Percentiles rank a stretch among this genome's conserved stretches.
These are phyloP conservation scores for Echinarachnius parma DNA, from an alignment of 53 echinoderm and acorn worm species.

Conservation along the genomic window DNA sequence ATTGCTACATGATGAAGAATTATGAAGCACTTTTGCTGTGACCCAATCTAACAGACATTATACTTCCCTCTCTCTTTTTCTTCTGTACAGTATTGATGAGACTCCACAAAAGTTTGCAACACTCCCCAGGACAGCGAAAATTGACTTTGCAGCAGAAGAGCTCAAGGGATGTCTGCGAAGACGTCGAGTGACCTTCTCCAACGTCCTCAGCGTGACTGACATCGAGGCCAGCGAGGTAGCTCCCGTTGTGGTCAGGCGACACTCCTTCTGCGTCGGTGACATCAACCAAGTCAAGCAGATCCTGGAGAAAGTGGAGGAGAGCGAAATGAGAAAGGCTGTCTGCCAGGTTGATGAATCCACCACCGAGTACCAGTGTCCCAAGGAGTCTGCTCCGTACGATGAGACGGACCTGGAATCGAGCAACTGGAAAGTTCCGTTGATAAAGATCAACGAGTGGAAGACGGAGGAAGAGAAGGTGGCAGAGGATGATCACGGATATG, in stretches of 20 bases:
- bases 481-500: slow-evolving; percentile 34
- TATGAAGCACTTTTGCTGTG: too few relatives aligned
- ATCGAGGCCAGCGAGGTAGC: not conserved
- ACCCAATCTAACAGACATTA: not conserved
- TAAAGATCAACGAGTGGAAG: slow-evolving; percentile 22
- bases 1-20: too few relatives aligned
- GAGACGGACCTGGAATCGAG: slow-evolving; percentile 22
- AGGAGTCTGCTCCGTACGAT: slow-evolving; percentile 17
- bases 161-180: slow-evolving; percentile 22
- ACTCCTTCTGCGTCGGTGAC: slow-evolving; percentile 39
- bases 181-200: slow-evolving; percentile 33
- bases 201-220: slow-evolving; percentile 29
- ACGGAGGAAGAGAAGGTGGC: not conserved
- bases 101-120: slow-evolving; percentile 15
- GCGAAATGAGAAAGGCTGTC: slow-evolving; percentile 22
- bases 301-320: not conserved
- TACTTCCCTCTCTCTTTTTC: not conserved
- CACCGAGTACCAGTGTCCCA: slow-evolving; percentile 32
- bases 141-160: not conserved
- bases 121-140: slow-evolving; percentile 23
- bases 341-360: slow-evolving; percentile 15
- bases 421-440: slow-evolving; percentile 14
- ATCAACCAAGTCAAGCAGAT: slow-evolving; percentile 17
- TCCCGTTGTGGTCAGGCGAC: slow-evolving; percentile 5
- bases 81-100: slow-evolving; percentile 7